Evolutionary conservation across 2,113 vertebrate genomes (phyloP), one percentile per base, ranked within the genome.

Genomic region (Sialia sialis): DNA sequence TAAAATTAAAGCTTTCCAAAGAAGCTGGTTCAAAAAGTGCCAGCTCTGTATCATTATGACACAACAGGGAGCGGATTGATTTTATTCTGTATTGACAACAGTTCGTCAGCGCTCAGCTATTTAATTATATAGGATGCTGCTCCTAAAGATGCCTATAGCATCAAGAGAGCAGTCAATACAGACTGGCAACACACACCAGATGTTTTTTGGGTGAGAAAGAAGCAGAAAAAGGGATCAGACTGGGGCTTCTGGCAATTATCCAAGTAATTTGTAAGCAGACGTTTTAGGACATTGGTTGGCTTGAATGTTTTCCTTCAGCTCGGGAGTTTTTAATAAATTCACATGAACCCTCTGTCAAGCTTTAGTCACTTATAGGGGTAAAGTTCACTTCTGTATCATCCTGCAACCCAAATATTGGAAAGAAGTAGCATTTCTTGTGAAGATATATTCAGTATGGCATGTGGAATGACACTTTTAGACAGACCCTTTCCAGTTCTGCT

Each of bases 211-310:
- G 56, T 84, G 81, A 95, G 85, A 89, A 94, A 87, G 59, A 89
- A 87, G 60, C 27, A 87, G 30, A 54, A 81, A 74, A 64, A 82
- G 79, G 79, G n/a, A 34, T 70, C 19, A 8, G 60, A 29, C 46
- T 75, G 0, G 0, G 41, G 44, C 64, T 84, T 62, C 70, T 96
- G 95, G 93, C 83, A 73, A 58, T 92, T 88, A 81, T 54, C 94
- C 95, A 96, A 70, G 70, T 69, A 68, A 92, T 96, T 96, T 92
- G 91, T 93, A 87, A 95, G 89, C 51, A 77, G 79, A 83, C 43
- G 8, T 64, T 95, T 94, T 64, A 74, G 83, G 88, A 92, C 74
- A 81, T 51, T n/a, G 63, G 68, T 94, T 96, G 87, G 64, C 69
- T 81, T 83, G 70, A 95, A 51, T 2, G 12, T 94, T 96, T 94